Conservation (phyloP, 2,797 vertebrate genomes). For the Streptopelia turtur region DNA sequence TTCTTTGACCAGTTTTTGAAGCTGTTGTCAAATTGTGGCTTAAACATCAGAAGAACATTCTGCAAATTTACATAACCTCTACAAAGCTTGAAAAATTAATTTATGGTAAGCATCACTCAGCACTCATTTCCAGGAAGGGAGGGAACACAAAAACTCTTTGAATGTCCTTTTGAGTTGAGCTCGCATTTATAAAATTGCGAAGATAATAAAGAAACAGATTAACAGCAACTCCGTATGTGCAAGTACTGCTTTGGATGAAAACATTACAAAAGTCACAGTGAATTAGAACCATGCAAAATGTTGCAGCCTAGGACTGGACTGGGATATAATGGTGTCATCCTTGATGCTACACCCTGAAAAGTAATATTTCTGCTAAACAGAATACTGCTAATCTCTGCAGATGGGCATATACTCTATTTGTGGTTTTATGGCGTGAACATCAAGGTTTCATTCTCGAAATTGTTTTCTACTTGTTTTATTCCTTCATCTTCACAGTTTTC, state of each 20-base stretch:
- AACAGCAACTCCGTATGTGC: constrained; percentile 24
- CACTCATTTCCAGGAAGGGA: not conserved
- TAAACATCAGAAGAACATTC: constrained; percentile 47
- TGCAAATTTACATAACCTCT: constrained; percentile 58
- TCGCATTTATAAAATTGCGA: constrained; percentile 42
- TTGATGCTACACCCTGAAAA: not conserved
- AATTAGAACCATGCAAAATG: not conserved
- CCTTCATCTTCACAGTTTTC: not conserved
- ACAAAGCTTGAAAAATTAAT: constrained; percentile 59
- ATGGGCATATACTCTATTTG: not conserved
- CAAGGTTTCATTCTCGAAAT: not conserved
- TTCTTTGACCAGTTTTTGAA: constrained; percentile 54
- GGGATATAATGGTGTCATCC: not conserved
- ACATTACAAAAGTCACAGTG: constrained; percentile 20
- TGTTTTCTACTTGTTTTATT: not conserved
- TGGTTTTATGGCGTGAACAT: rapidly evolving
- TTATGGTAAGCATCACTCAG: constrained; percentile 39
- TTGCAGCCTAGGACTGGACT: not conserved
- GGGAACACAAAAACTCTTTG: not conserved
- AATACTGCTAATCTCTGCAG: not conserved
- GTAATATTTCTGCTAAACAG: not conserved
- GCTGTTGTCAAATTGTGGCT: constrained; percentile 35
- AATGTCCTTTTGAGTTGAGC: constrained; percentile 36
- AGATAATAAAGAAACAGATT: constrained; percentile 50
- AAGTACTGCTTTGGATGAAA: constrained; percentile 12